Percentiles rank a stretch among this genome's conserved stretches.
These are phyloP conservation scores for Peromyscus nudipes DNA, from an alignment of 2,797 vertebrate species.

Conservation along the genomic window DNA sequence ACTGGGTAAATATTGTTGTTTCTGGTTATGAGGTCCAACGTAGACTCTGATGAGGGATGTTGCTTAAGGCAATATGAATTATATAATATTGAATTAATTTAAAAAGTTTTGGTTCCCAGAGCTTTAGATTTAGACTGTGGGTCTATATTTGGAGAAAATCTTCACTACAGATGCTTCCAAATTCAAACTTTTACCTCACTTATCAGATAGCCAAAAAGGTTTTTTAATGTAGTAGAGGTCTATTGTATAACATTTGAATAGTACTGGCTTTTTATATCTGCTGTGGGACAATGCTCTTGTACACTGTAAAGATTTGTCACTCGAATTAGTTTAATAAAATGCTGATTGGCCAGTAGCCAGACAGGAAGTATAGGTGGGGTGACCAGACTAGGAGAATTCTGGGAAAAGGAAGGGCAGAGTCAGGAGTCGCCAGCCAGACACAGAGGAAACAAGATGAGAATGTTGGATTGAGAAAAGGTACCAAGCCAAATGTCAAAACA, in stretches of 20 bases:
- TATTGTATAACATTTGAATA: neutral
- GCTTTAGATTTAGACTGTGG: neutral
- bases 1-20: neutral
- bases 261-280: neutral
- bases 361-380: no score
- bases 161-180: constrained; percentile 17
- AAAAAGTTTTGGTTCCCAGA: neutral
- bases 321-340: no score
- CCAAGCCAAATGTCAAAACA: no score
- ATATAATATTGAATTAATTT: neutral
- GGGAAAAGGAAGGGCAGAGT: no score
- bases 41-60: neutral
- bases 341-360: no score
- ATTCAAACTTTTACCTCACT: constrained; percentile 24
- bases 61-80: neutral
- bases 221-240: neutral
- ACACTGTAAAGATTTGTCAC: no score
- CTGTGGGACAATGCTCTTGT: no score
- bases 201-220: neutral
- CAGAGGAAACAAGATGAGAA: no score
- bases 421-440: no score
- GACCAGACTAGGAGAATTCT: no score
- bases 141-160: constrained; percentile 28
- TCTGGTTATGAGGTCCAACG: neutral
- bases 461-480: no score